Percentiles rank a stretch among this genome's conserved stretches.
Evolutionary conservation across 2,888 invertebrate species (phyloP).

Genomic region (Ephialtes manifestator): DNA sequence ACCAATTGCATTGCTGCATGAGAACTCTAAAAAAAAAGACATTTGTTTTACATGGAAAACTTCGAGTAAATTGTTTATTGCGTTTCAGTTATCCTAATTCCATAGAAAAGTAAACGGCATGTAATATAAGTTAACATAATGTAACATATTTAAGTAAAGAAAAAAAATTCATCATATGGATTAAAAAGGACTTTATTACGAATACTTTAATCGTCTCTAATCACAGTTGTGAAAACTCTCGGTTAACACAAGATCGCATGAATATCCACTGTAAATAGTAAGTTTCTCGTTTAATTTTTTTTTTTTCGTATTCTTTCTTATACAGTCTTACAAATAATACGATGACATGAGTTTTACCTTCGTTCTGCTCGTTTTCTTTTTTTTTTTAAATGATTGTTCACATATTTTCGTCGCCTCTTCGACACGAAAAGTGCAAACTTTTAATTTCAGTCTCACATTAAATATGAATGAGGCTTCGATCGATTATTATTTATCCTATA

Average conservation of each 20-base stretch:
- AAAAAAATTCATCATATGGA: constrained; percentile 1
- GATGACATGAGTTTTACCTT: neutral
- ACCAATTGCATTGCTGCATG: neutral
- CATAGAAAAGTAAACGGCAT: neutral
- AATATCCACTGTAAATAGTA: constrained; percentile 55
- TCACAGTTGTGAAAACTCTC: constrained; percentile 56
- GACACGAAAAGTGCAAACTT: neutral
- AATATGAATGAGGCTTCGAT: neutral
- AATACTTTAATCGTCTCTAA: constrained; percentile 50
- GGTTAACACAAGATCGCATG: constrained; percentile 37
- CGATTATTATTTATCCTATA: neutral
- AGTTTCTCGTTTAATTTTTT: constrained; percentile 15
- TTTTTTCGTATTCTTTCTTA: constrained; percentile 7
- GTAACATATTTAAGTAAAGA: neutral
- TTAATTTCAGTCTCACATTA: neutral
- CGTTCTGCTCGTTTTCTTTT: neutral
- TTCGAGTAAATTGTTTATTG: neutral
- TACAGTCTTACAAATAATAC: constrained; percentile 16
- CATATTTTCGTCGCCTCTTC: neutral
- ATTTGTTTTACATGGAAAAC: neutral
- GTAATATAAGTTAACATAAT: neutral
- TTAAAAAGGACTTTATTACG: constrained; percentile 59
- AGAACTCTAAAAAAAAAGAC: neutral
- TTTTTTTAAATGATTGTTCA: neutral
- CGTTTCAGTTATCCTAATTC: neutral